Evolutionary conservation across 2,113 vertebrate species (phyloP).

Genomic region (Stigmatopora argus): DNA sequence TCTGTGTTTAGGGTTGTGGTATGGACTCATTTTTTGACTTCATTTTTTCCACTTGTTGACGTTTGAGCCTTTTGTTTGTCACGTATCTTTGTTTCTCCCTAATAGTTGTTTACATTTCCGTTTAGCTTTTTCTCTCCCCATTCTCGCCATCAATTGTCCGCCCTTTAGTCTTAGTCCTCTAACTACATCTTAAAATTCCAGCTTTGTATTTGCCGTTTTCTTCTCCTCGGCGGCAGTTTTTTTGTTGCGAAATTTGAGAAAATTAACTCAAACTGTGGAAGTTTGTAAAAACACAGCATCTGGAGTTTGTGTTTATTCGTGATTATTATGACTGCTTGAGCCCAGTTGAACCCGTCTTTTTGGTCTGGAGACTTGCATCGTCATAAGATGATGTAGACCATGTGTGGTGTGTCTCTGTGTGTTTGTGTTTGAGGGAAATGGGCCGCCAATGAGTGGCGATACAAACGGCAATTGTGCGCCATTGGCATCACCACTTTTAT

Average conservation of each 20-base stretch:
- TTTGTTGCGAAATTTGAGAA: too few species aligned
- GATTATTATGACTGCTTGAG: not conserved
- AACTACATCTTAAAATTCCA: not conserved
- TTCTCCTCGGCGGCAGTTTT: not conserved
- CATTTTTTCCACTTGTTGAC: not conserved
- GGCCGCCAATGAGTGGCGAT: constrained; percentile 25
- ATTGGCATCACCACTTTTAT: constrained; percentile 46
- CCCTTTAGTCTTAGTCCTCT: not conserved
- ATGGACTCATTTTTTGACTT: not conserved
- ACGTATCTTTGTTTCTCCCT: not conserved
- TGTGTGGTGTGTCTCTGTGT: constrained; percentile 12
- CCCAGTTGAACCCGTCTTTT: not conserved
- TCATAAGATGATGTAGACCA: constrained; percentile 33
- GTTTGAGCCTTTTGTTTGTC: not conserved
- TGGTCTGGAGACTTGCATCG: constrained; percentile 41
- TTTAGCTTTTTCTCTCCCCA: not conserved
- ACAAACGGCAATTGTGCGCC: constrained; percentile 30
- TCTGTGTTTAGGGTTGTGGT: not conserved
- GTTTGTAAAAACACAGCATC: not conserved
- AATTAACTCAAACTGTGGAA: not conserved
- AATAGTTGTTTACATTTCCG: not conserved
- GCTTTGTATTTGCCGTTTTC: not conserved
- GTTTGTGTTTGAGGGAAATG: constrained; percentile 17
- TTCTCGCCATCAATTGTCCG: not conserved
- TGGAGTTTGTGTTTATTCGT: not conserved